phyloP scores from a whole-genome alignment of 2,113 vertebrate species.

The Lepidiolamprologus cunningtoni region DNA sequence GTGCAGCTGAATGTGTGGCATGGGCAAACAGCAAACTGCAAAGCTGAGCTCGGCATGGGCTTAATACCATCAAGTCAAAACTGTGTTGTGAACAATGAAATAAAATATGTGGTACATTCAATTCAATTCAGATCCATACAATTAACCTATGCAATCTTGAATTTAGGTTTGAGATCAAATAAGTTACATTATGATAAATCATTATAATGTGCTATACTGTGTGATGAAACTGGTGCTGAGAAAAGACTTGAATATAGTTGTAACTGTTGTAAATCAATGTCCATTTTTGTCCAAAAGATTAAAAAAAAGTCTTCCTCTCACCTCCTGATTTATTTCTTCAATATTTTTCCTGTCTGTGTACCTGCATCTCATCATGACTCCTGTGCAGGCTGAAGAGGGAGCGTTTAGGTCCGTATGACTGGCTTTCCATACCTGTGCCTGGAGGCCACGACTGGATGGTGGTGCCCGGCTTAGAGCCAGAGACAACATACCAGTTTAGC shows the following conservation, averaged over 20 bases:
- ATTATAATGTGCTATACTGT: not conserved
- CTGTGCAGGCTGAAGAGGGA: slow-evolving; percentile 90
- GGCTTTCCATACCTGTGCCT: slow-evolving; percentile 87
- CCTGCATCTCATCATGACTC: slow-evolving; percentile 4
- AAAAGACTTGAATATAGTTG: not conserved
- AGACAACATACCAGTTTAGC: slow-evolving; percentile 97
- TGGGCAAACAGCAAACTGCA: slow-evolving; percentile 34
- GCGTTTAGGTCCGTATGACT: slow-evolving; percentile 92
- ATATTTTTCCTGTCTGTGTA: not conserved
- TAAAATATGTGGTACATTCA: not conserved
- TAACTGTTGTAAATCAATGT: not conserved
- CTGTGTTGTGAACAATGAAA: not conserved
- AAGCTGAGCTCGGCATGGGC: slow-evolving; percentile 52
- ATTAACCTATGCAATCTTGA: not conserved
- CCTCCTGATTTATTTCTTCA: not conserved
- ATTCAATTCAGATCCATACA: not conserved
- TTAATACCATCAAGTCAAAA: slow-evolving; percentile 21
- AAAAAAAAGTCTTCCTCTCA: not conserved
- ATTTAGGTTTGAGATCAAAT: not conserved
- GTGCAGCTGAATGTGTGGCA: slow-evolving; percentile 8
- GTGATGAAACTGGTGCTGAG: not conserved
- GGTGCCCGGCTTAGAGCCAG: slow-evolving; percentile 87
- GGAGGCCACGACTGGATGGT: slow-evolving; percentile 83
- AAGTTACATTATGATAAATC: not conserved
- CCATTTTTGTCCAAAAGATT: fast-evolving